phyloP scores from a whole-genome alignment of 2,797 vertebrate species.

The Rhodeus uyekii region DNA sequence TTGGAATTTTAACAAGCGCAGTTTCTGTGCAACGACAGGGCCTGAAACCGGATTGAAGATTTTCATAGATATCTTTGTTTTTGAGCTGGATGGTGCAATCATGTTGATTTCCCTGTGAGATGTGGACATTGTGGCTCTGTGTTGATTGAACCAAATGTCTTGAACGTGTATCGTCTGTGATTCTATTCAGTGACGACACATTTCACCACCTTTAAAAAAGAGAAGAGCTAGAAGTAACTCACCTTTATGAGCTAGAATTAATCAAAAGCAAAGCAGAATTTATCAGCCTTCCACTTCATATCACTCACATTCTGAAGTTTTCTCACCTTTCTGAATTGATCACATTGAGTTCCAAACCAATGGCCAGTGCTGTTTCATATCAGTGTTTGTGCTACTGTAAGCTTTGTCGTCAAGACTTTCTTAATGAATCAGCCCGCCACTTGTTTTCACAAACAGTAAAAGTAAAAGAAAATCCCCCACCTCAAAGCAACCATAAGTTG shows the following conservation, averaged over 20 bases:
- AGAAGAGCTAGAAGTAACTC: no score
- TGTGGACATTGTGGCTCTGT: not conserved
- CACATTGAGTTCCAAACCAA: not conserved
- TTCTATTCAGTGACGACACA: not conserved
- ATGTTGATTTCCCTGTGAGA: not conserved
- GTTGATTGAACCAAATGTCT: not conserved
- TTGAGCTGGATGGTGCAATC: no score
- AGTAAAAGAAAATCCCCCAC: conserved; percentile 55
- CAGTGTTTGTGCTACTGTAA: conserved; percentile 47
- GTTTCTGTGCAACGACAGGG: no score
- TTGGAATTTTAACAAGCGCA: no score
- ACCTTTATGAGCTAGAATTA: not conserved
- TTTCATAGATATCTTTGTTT: no score
- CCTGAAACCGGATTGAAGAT: no score
- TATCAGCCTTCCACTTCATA: conserved; percentile 33
- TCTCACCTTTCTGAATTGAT: no score
- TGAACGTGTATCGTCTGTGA: not conserved
- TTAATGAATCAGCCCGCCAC: conserved; percentile 49
- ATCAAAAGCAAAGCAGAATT: not conserved
- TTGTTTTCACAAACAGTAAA: conserved; percentile 35
- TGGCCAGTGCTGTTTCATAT: conserved; percentile 12
- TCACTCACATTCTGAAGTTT: not conserved
- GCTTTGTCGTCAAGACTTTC: conserved; percentile 42
- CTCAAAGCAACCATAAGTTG: conserved; percentile 42
- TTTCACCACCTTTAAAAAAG: conserved; percentile 11